Evolutionary conservation across 2,888 invertebrate species (phyloP), one percentile per base, ranked within the genome.

Genomic region (Gymnocheta viridis): DNA sequence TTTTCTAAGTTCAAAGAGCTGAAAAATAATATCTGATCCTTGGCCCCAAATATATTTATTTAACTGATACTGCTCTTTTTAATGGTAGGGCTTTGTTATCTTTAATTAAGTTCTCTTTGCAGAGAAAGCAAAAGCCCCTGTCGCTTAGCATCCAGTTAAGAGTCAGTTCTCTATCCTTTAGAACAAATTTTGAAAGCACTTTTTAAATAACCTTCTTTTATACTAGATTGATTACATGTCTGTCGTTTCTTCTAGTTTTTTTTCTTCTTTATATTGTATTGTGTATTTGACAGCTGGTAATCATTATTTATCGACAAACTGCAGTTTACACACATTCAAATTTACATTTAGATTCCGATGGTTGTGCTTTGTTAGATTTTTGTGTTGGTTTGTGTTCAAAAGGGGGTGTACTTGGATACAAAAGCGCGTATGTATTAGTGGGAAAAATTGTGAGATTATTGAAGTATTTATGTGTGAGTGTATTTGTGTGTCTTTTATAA

Each of bases 261-360:
- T 67, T 4, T 49, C 51, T 2, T 32, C 4, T 41, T 41, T 2
- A 4, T 70, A 14, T 49, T 64, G 22, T 80, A 35, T 60, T 49
- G 49, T 70, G 27, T 73, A 67, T 73, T 82, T 85, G 79, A 77
- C 85, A 82, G 80, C 69, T 77, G 73, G 81, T 81, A 81, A 84
- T 81, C 77, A 81, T 84, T 84, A 81, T 56, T 84, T 84, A 81
- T 84, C 69, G 81, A 78, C 77, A 73, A 69, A 81, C 67, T 78
- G 74, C 81, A 81, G 44, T 78, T 72, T 60, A 56, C 60, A 67
- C 76, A 67, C 69, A 58, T 58, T 27, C 22, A 54, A 9, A 5
- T 9, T 5, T 27, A 38, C 27, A 17, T 32, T 17, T 4, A 35
- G 24, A 58, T 49, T 38, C 12, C 49, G 19, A 41, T 44, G 17